Base-by-base conservation (phyloP, 2,113 vertebrate species). In the Myiagra hebetior region DNA sequence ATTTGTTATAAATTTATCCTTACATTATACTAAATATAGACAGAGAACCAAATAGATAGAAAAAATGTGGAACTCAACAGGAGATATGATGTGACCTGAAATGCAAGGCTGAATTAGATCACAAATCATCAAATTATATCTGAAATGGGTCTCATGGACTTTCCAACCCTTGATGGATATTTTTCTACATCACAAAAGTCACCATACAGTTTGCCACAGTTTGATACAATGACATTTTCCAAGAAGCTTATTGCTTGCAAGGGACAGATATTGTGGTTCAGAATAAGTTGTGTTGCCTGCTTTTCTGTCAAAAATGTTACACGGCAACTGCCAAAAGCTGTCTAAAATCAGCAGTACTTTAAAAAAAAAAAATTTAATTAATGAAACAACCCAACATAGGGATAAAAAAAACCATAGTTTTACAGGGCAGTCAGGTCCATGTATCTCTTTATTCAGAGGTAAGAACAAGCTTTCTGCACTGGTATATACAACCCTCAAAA, bases 171-270 rank as follows among this genome's bases (percentile, higher is more conserved):
- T 30, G 27, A 50, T 49, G 46, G 89, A 84, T 55, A 30, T 95
- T 96, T 88, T 87, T 87, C 93, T 77, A 17, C 57, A 41, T 78
- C 95, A 96, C 95, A 89, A 82, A 95, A 92, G 68, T 78, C 69
- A 73, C 23, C 5, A 1, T 46, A 80, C 33, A 78, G 67, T 92
- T 93, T 49, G 60, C 52, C 80, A 87, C 81, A 59, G 63, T 93
- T 93, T 95, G 80, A 87, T 74, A 95, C 74, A 60, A 77, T 75
- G 86, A 78, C 55, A 47, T 95, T 69, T 91, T 91, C 60, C 64
- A 85, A 85, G 78, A 68, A 70, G 50, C 26, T 91, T 60, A 23
- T 37, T 74, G 47, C 55, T 88, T 33, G 37, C 72, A n/a, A 41
- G 41, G 73, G 90, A 81, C 67, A 85, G 76, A 86, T 92, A 52